Base-by-base conservation (phyloP, 2,888 invertebrate genomes). In the Thyatira batis region DNA sequence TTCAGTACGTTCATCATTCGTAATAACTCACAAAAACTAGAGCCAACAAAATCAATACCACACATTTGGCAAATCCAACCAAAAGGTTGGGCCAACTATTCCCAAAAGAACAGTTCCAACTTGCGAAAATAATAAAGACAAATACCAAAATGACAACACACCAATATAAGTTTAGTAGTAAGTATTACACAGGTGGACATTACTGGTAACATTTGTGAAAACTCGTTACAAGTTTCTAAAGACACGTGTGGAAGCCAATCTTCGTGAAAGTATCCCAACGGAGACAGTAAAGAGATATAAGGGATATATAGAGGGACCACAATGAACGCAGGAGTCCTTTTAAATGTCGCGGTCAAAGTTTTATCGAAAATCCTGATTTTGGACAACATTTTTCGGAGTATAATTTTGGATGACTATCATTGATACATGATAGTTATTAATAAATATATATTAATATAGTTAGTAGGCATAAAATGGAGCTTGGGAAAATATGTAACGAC, bases 221-320 rank as follows among this genome's bases (percentile, higher is more conserved):
- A 48, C 48, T 48, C 48, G 28, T 48, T 48, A 48, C 27, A 48
- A 48, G 9, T 48, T 48, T 27, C 11, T 28, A 48, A 48, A 27
- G 48, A 28, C 27, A 20, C 27, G 23, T 20, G 20, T 10, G 27
- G 48, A 46, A 39, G 27, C 17, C 28, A 48, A 48, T 48, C 48
- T 27, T 27, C 9, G 17, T 10, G 10, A 21, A 21, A 23, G 45
- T 6, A 27, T 28, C 48, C 48, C 48, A 5, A 27, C 4, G 27
- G 48, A 28, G 17, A 20, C 27, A 48, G 20, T 48, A 48, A 28
- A 27, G 48, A 8, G 10, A 28, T 48, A 10, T 9, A 48, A 10
- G 20, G 13, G 39, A 5, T 8, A 17, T 17, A 13, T n/a, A n/a
- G n/a, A n/a, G n/a, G n/a, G n/a, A n/a, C 17, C 39, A 17, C 39